Evolutionary conservation across 2,113 vertebrate species (phyloP).

Genomic region (Pardalotus punctatus): DNA sequence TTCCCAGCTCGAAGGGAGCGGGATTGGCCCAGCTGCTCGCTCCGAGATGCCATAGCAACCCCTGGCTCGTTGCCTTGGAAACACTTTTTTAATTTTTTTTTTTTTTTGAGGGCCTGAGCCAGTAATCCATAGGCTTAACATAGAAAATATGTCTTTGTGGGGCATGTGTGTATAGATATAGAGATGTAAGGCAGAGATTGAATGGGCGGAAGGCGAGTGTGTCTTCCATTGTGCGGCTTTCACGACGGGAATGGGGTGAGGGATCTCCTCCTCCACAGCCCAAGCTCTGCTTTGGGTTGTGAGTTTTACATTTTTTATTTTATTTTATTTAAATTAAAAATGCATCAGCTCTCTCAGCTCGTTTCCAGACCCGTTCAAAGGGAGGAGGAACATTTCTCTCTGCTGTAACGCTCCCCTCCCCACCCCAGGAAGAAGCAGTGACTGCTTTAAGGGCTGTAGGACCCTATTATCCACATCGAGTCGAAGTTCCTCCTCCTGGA

Average conservation of each 20-base stretch:
- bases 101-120: conserved; percentile 76
- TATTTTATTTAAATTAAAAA: not conserved
- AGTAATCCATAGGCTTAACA: conserved; percentile 85
- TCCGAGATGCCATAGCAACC: conserved; percentile 98
- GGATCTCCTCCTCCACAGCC: not conserved
- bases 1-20: conserved; percentile 85
- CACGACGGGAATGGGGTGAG: not conserved
- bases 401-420: not conserved
- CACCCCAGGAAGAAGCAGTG: not conserved
- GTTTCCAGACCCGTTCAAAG: not conserved
- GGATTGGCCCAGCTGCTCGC: conserved; percentile 95
- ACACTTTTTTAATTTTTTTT: conserved; percentile 74
- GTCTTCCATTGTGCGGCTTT: not conserved
- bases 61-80: conserved; percentile 94
- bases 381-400: not conserved
- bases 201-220: not conserved
- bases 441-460: conserved; percentile 19
- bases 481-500: conserved; percentile 31
- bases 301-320: not conserved
- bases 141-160: conserved; percentile 57
- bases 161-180: conserved; percentile 26
- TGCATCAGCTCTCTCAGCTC: not conserved
- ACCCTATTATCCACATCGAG: not conserved
- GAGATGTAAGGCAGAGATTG: conserved; percentile 56
- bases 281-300: not conserved